Evolutionary conservation across 2,888 invertebrate genomes (phyloP).

Genomic region (Rotaria magnacalcarata): DNA sequence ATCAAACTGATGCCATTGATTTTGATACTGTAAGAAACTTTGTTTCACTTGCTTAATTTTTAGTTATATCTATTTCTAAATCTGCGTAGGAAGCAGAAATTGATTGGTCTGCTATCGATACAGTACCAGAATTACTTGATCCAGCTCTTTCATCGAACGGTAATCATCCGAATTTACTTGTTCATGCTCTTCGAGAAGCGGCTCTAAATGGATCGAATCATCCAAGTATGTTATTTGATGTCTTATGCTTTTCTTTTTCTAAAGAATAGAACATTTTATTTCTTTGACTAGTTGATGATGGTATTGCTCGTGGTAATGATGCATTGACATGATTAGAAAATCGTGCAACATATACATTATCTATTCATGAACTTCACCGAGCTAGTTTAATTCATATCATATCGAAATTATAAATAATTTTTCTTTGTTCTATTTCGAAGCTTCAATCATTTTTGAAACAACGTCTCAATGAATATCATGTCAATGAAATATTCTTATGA

Average conservation of each 20-base stretch:
- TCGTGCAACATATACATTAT: conserved; percentile 71
- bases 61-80: not conserved
- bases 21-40: not conserved
- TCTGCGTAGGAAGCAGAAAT: not conserved
- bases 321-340: conserved; percentile 81
- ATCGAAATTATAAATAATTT: not conserved
- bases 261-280: too few relatives aligned
- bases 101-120: conserved; percentile 28
- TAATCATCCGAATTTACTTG: not conserved
- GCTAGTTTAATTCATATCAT: conserved; percentile 59
- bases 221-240: not conserved
- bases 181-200: not conserved
- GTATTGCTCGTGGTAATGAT: conserved; percentile 74
- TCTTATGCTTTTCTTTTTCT: not conserved
- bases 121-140: conserved; percentile 35
- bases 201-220: not conserved
- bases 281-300: conserved; percentile 49
- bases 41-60: not conserved
- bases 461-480: conserved; percentile 69
- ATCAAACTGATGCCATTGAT: not conserved
- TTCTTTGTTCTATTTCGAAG: conserved; percentile 58
- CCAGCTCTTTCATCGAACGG: not conserved
- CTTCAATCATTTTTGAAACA: conserved; percentile 80
- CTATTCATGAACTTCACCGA: conserved; percentile 81
- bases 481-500: conserved; percentile 62